Evolutionary conservation across 2,888 invertebrate species (phyloP), one percentile per base, ranked within the genome.

Genomic region (Andrena trimmerana): DNA sequence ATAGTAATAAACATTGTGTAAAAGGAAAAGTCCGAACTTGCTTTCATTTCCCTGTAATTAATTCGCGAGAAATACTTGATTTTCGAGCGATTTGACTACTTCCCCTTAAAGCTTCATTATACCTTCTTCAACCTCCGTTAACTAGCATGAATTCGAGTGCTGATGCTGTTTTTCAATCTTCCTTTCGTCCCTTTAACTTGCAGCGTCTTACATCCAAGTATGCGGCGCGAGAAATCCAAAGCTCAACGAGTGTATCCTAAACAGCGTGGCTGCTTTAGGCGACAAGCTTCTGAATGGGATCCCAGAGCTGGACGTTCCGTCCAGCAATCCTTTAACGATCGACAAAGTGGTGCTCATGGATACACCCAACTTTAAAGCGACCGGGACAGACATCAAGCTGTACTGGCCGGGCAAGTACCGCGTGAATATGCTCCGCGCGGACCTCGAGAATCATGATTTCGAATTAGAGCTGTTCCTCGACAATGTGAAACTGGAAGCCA

Each of bases 191-290:
- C 24, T 27, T 67, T 27, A 3, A 54, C 70, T 85, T 77, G 0
- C 78, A 86, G 80, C 84, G 7, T 60, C 80, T 3, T 94, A 92
- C 76, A 89, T 94, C 4, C 77, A 90, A 0, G 57, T 91, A n/a
- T 94, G 94, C 75, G 92, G 92, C 3, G 86, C 86, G 0, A 90
- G 70, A 5, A 85, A 94, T 84, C 93, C 93, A 0, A 78, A 93
- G 0, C 76, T 93, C 2, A 77, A 90, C 59, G 48, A 86, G 8
- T 94, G 94, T 72, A 66, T 93, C 1, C 20, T 82, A 10, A 67
- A 91, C 0, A 92, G 90, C 31, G 88, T 92, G 2, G 70, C 57
- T 3, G 20, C 36, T 0, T 29, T 94, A 4, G 81, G 78, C 2
- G 76, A 48, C 0, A 88, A 88, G 10, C 70, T 94, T 0, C 54